Evolutionary conservation across 2,113 vertebrate genomes (phyloP), one percentile per base, ranked within the genome.

Genomic region (Prionailurus viverrinus): DNA sequence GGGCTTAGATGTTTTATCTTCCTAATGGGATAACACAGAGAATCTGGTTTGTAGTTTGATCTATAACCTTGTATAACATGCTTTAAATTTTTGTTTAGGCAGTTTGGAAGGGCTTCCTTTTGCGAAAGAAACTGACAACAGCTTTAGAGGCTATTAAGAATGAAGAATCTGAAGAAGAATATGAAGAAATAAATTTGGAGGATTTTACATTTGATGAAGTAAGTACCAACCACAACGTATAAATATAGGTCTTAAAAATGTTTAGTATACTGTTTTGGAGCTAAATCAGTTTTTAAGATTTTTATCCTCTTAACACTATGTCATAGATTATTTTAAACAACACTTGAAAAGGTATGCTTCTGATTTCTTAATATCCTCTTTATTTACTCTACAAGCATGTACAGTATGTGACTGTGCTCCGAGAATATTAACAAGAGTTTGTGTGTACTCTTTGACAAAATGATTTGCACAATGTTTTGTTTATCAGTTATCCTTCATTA

Each of bases 1-100:
- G 98, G 98, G 97, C 99, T 98, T 99, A 99, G 99, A 99, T 99
- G 99, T 99, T 99, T 99, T 99, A 99, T 99, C 99, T 99, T 99
- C 98, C 99, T 99, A 99, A 99, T 99, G 99, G 99, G 99, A 99
- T 99, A 99, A 99, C 99, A 98, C 76, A 98, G 99, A 98, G 99
- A 99, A 99, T 99, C 99, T 99, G 99, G 98, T 98, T 99, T 99
- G 98, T 93, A 95, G 87, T 90, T 98, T 99, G 99, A 99, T 99
- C 99, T 99, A 99, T 99, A 98, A 98, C 95, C 98, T 84, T 98
- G 87, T 98, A 96, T 99, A 98, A 98, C 98, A 98, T 99, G 97
- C 97, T 99, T 98, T 98, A 97, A 96, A 98, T 99, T 99, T 99
- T 98, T 99, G 98, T 99, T 98, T 98, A 99, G 99, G 99, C 99